These are phyloP conservation scores for Oasisia sp. DNA, from an alignment of 2,888 invertebrate genomes.

Conservation along the genomic window DNA sequence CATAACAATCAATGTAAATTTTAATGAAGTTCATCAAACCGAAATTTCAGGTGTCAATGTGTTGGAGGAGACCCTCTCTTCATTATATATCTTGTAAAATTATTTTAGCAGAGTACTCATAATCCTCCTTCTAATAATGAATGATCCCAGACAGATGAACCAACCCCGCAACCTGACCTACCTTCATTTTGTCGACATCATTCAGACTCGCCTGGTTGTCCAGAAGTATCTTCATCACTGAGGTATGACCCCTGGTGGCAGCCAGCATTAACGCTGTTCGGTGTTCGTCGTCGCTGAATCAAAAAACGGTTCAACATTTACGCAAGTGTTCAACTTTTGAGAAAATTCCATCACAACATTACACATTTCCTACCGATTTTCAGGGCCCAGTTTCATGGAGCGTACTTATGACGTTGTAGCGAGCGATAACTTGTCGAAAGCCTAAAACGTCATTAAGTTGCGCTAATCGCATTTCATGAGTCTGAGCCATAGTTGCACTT, in stretches of 20 bases:
- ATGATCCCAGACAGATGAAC: neutral
- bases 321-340: neutral
- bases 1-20: neutral
- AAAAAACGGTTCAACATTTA: neutral
- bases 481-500: too few species aligned
- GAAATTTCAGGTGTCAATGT: too few species aligned
- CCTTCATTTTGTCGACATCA: conserved; percentile 45
- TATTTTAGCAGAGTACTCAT: neutral
- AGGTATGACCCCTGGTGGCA: conserved; percentile 42
- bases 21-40: neutral
- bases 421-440: too few species aligned
- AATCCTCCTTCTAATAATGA: neutral
- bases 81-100: neutral
- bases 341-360: neutral
- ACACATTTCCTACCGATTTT: too few species aligned
- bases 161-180: conserved; percentile 21
- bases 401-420: too few species aligned
- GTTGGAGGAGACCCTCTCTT: neutral
- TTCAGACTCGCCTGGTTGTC: conserved; percentile 45
- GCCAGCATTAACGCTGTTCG: conserved; percentile 46
- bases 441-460: too few species aligned
- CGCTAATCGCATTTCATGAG: too few species aligned
- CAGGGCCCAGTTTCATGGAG: too few species aligned
- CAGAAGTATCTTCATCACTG: conserved; percentile 43
- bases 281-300: conserved; percentile 45